Conservation (phyloP, 2,888 invertebrate genomes). For the Plagodis dolabraria region DNA sequence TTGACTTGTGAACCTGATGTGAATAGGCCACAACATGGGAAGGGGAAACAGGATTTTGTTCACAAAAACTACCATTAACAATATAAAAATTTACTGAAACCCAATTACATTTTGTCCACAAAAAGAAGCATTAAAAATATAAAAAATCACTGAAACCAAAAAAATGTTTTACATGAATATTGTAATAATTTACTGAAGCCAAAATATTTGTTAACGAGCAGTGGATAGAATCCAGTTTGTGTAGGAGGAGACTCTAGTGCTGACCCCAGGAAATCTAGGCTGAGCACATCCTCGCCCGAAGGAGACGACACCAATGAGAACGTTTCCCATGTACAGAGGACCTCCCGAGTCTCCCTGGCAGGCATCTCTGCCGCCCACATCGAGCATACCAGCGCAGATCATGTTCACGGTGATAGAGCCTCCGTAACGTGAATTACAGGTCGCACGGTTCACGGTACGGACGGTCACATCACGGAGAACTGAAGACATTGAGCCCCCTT, state of each 20-base stretch:
- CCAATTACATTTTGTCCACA: too few relatives aligned
- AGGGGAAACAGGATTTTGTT: too few relatives aligned
- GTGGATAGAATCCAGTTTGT: constrained; percentile 42
- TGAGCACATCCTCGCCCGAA: constrained; percentile 31
- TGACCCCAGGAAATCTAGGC: constrained; percentile 64
- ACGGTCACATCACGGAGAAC: not conserved
- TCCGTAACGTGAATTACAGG: not conserved
- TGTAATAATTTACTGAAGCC: too few relatives aligned
- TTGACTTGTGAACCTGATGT: too few relatives aligned
- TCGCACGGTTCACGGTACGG: not conserved
- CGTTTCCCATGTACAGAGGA: constrained; percentile 30
- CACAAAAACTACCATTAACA: too few relatives aligned
- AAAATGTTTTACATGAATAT: too few relatives aligned
- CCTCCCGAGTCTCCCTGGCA: constrained; percentile 39
- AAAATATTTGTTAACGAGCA: constrained; percentile 18
- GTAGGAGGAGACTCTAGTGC: constrained; percentile 55
- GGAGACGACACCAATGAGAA: constrained; percentile 32
- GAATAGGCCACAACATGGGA: too few relatives aligned
- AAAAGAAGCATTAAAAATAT: too few relatives aligned
- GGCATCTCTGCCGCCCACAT: constrained; percentile 36
- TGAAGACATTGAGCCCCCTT: not conserved
- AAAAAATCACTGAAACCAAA: too few relatives aligned
- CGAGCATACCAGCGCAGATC: too few relatives aligned
- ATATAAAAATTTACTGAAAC: too few relatives aligned
- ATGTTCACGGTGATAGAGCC: not conserved